These are phyloP conservation scores for Rhimphoctona megacephalus DNA, from an alignment of 2,888 invertebrate genomes.

Conservation along the genomic window DNA sequence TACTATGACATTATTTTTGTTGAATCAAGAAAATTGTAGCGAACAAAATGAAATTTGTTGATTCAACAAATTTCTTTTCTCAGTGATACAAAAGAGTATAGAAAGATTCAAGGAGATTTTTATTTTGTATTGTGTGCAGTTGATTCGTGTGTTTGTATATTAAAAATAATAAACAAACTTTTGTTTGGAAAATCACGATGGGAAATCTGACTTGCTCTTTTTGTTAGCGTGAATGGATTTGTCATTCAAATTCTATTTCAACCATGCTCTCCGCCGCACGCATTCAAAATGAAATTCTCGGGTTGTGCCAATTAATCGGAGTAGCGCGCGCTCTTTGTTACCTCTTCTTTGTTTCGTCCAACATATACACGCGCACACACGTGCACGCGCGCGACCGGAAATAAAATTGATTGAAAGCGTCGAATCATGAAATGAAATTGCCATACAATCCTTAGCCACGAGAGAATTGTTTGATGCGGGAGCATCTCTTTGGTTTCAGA, in stretches of 20 bases:
- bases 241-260: slow-evolving; percentile 1
- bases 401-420: slow-evolving; percentile 17
- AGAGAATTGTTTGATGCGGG: slow-evolving; percentile 12
- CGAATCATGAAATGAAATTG: slow-evolving; percentile 27
- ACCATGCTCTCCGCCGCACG: background rate
- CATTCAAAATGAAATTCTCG: background rate
- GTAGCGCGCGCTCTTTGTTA: slow-evolving; percentile 3
- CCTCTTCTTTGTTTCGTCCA: background rate
- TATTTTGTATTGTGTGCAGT: no score
- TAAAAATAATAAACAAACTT: background rate
- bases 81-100: no score
- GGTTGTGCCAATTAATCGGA: background rate
- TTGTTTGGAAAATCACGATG: background rate
- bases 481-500: slow-evolving; percentile 1
- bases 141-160: background rate
- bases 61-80: no score
- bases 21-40: no score
- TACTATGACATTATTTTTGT: no score
- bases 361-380: background rate
- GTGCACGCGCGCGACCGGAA: background rate
- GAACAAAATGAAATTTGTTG: no score
- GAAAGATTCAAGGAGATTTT: no score
- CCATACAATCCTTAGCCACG: background rate
- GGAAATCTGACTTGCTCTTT: background rate
- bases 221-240: background rate